Conservation (phyloP, 2,888 invertebrate genomes). For the Nysson spinosus region DNA sequence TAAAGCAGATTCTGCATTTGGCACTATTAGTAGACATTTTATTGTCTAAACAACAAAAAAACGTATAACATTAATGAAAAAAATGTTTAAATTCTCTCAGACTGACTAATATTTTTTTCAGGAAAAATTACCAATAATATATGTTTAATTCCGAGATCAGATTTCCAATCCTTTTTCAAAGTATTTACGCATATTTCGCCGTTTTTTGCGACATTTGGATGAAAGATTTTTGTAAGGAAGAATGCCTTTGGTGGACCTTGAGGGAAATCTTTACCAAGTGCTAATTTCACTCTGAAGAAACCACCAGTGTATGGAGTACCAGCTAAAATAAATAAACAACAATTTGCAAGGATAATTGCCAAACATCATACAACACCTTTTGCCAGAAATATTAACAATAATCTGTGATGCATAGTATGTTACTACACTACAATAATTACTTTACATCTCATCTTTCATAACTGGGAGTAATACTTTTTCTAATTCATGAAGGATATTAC, state of each 20-base stretch:
- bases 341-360: constrained; percentile 1
- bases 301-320: constrained; percentile 96
- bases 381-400: too few species aligned
- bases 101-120: not conserved
- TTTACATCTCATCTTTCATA: too few species aligned
- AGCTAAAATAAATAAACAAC: constrained; percentile 77
- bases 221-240: constrained; percentile 97
- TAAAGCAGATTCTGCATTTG: constrained; percentile 97
- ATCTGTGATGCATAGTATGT: too few species aligned
- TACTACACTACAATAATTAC: too few species aligned
- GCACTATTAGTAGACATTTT: constrained; percentile 96
- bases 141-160: constrained; percentile 96
- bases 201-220: constrained; percentile 95
- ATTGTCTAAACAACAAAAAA: constrained; percentile 82
- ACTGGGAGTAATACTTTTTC: too few species aligned
- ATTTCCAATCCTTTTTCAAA: constrained; percentile 97
- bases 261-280: constrained; percentile 95
- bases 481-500: too few species aligned
- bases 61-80: not conserved
- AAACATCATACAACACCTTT: not conserved
- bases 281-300: constrained; percentile 92
- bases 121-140: constrained; percentile 85
- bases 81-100: not conserved
- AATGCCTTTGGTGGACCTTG: constrained; percentile 93
- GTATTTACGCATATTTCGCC: constrained; percentile 99